A percentile compares a stretch with the other conserved stretches of the same genome.
phyloP scores from a whole-genome alignment of 2,113 vertebrate species.

The Hucho hucho region DNA sequence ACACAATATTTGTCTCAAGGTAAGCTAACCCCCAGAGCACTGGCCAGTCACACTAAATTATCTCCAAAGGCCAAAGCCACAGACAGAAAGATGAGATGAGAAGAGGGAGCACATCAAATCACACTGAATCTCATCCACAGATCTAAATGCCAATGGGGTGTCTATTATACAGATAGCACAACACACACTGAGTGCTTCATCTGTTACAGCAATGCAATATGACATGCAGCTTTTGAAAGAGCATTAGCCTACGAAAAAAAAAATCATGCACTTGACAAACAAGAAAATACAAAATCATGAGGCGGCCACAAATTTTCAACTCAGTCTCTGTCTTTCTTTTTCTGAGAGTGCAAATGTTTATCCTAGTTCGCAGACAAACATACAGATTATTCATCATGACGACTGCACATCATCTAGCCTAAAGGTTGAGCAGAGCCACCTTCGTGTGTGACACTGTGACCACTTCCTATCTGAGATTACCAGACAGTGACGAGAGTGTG shows the following conservation, averaged over 20 bases:
- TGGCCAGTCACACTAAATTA: not conserved
- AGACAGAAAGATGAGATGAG: not conserved
- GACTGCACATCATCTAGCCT: not conserved
- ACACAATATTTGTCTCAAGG: not conserved
- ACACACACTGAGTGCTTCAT: not conserved
- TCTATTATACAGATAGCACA: not conserved
- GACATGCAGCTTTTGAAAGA: not conserved
- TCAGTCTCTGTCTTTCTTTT: not conserved
- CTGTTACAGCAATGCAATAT: not conserved
- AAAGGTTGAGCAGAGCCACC: no score
- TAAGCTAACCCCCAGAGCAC: not conserved
- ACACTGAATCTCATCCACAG: not conserved
- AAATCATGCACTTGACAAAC: no score
- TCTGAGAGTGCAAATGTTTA: not conserved
- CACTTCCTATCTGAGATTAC: conserved; percentile 56
- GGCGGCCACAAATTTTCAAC: no score
- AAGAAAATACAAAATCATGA: no score
- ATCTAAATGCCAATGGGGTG: not conserved
- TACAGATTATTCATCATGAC: not conserved
- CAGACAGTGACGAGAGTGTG: no score
- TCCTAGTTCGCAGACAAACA: not conserved
- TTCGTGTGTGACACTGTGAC: conserved; percentile 38
- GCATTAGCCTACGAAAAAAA: not conserved
- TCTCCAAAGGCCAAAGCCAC: not conserved
- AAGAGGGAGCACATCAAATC: not conserved